A percentile compares a stretch with the other conserved stretches of the same genome.
Evolutionary conservation across 2,797 vertebrate genomes (phyloP).

Genomic region (Anabas testudineus): DNA sequence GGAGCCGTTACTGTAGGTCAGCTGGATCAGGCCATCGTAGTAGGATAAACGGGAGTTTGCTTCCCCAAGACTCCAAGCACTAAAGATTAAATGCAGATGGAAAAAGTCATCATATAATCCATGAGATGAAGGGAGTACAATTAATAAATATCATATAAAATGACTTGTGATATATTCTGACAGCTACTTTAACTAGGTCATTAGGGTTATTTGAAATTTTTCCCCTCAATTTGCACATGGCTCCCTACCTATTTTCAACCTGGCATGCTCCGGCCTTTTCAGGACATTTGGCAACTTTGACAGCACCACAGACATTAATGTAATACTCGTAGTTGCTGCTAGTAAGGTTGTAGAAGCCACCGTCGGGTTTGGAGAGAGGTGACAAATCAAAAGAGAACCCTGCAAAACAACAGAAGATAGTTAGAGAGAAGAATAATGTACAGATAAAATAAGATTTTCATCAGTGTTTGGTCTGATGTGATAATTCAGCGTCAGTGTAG

Average conservation of each 20-base stretch:
- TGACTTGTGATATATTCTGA: no score
- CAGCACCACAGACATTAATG: slow-evolving; percentile 89
- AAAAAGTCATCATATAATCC: no score
- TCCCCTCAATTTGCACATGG: no score
- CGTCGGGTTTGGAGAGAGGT: slow-evolving; percentile 84
- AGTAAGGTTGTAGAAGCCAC: slow-evolving; percentile 80
- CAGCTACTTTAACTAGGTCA: no score
- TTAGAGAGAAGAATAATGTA: slow-evolving; percentile 1
- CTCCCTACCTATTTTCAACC: slow-evolving; percentile 78
- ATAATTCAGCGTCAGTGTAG: not conserved
- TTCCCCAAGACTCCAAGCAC: slow-evolving; percentile 89
- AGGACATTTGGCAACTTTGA: slow-evolving; percentile 78
- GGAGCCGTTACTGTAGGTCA: slow-evolving; percentile 89
- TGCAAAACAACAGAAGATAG: slow-evolving; percentile 55
- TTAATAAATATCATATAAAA: no score
- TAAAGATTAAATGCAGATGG: slow-evolving; percentile 3
- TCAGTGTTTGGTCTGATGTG: no score
- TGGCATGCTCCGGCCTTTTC: slow-evolving; percentile 90
- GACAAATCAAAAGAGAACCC: slow-evolving; percentile 93
- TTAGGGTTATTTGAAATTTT: no score
- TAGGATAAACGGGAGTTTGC: slow-evolving; percentile 89
- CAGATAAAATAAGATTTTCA: no score
- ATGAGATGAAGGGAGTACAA: not conserved
- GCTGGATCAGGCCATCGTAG: slow-evolving; percentile 94
- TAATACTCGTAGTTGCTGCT: slow-evolving; percentile 85